Conservation (phyloP, 2,888 invertebrate genomes). For the Antitype chi region DNA sequence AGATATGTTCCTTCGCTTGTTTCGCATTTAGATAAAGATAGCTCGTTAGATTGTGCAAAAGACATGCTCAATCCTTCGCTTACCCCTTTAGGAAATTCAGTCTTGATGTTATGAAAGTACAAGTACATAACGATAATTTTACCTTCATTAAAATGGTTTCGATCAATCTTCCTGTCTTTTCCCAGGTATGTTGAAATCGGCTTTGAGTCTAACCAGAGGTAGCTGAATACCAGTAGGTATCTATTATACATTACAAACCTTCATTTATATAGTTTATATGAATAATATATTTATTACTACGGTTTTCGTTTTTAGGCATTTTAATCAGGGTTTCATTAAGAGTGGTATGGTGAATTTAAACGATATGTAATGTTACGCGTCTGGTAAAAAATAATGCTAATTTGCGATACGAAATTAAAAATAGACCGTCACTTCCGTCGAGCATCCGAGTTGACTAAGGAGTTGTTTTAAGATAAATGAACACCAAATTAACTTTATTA, state of each 20-base stretch:
- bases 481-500: neutral
- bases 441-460: neutral
- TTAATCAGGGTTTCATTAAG: neutral
- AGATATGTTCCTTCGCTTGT: neutral
- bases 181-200: neutral
- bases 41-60: neutral
- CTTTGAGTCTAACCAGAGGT: neutral
- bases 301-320: too few relatives aligned
- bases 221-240: neutral
- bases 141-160: neutral
- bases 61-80: neutral
- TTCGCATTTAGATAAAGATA: neutral
- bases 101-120: neutral
- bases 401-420: neutral
- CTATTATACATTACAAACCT: neutral
- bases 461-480: neutral
- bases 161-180: neutral
- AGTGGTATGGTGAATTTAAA: neutral
- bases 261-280: neutral
- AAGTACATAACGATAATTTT: neutral
- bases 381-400: conserved; percentile 9
- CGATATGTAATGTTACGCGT: neutral
- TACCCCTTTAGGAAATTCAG: neutral
- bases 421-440: conserved; percentile 27
- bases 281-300: neutral